Evolutionary conservation across 1,140 invertebrate species (phyloP).

Genomic region (Solenopsis fugax): DNA sequence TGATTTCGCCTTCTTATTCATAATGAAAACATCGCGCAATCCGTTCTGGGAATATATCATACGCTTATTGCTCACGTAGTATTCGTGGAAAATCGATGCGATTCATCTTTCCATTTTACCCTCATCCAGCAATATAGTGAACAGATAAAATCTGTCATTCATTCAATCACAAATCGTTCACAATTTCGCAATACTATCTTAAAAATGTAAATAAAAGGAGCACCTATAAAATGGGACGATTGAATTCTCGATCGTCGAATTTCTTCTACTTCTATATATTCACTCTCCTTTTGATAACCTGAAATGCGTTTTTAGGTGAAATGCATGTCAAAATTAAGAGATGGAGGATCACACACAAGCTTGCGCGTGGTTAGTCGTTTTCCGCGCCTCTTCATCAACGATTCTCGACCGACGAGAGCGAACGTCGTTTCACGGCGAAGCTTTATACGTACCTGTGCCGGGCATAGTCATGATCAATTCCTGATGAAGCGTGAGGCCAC

Average conservation of each 20-base stretch:
- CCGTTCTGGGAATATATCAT: conserved; percentile 42
- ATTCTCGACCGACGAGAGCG: not conserved
- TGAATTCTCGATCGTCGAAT: not conserved
- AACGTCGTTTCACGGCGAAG: not conserved
- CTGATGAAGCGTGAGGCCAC: conserved; percentile 84
- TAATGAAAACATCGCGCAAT: conserved; percentile 37
- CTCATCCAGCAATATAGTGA: not conserved
- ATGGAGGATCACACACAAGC: not conserved
- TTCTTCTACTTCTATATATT: not conserved
- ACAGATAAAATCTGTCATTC: conserved; percentile 27
- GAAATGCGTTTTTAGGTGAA: not conserved
- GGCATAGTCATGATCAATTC: conserved; percentile 86
- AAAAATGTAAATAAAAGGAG: not conserved
- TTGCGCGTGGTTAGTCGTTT: not conserved
- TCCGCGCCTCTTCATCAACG: not conserved
- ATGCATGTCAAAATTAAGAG: not conserved
- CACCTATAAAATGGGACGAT: not conserved
- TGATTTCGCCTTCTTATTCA: conserved; percentile 14
- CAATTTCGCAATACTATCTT: not conserved
- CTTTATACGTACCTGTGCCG: conserved; percentile 78
- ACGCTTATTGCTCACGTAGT: not conserved
- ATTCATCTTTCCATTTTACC: conserved; percentile 30
- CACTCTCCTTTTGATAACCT: not conserved
- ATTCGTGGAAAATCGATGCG: conserved; percentile 44
- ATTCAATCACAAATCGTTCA: not conserved